Conservation (phyloP, 2,888 invertebrate species). For the Apodemia zela region DNA sequence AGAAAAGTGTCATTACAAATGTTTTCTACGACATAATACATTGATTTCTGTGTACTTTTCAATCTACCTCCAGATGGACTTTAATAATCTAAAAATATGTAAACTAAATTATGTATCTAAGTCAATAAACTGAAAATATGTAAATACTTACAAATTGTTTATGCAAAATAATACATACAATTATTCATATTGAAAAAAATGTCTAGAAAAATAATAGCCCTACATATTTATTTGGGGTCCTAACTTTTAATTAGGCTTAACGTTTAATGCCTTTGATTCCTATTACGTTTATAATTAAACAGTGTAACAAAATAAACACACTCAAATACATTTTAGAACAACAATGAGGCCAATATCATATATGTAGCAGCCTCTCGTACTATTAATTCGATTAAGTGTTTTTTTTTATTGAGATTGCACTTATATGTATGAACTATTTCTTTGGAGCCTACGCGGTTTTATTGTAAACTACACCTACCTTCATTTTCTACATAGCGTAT, state of each 20-base stretch:
- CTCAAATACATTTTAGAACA: not conserved
- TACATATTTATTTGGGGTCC: not conserved
- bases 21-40: not conserved
- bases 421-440: not conserved
- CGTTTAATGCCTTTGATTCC: constrained; percentile 4
- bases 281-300: not conserved
- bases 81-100: not conserved
- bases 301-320: not conserved
- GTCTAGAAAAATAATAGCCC: not conserved
- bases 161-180: not conserved
- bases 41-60: not conserved
- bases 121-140: not conserved
- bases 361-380: not conserved
- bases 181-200: not conserved
- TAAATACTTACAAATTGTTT: not conserved
- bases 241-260: not conserved
- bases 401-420: not conserved
- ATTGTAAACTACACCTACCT: constrained; percentile 29
- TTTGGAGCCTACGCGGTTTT: constrained; percentile 16
- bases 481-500: constrained; percentile 38
- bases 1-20: not conserved
- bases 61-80: not conserved
- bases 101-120: not conserved
- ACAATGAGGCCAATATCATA: not conserved
- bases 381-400: not conserved